phyloP scores from a whole-genome alignment of 2,888 invertebrate species.

The Physocephala rufipes region DNA sequence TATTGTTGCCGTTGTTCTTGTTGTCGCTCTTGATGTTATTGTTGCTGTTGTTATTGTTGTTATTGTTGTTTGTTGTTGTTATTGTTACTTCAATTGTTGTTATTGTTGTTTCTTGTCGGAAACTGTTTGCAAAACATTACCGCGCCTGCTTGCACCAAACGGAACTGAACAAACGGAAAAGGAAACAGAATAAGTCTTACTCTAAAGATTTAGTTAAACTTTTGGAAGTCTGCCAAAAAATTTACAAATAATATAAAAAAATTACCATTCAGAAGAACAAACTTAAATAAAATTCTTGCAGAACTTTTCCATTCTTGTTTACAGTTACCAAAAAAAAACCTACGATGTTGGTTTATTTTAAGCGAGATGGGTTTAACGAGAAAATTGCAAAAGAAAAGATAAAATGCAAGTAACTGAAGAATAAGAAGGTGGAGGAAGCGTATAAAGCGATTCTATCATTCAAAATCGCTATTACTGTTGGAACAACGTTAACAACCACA shows the following conservation, averaged over 20 bases:
- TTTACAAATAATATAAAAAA: not conserved
- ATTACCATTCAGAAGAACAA: slow-evolving; percentile 1
- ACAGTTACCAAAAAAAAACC: slow-evolving; percentile 6
- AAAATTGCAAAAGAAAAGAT: too few species aligned
- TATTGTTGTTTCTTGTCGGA: not conserved
- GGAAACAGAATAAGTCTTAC: slow-evolving; percentile 17
- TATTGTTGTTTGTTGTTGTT: too few species aligned
- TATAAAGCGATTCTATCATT: not conserved
- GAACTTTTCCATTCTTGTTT: slow-evolving; percentile 33
- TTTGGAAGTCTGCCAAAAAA: not conserved
- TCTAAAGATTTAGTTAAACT: slow-evolving; percentile 29
- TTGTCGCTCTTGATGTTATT: too few species aligned
- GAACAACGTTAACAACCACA: slow-evolving; percentile 12
- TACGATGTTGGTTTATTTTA: too few species aligned
- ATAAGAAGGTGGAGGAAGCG: too few species aligned
- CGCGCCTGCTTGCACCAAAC: slow-evolving; percentile 5
- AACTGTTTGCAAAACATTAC: slow-evolving; percentile 13
- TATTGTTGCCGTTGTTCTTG: too few species aligned
- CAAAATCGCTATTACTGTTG: not conserved
- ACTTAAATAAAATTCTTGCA: slow-evolving; percentile 3
- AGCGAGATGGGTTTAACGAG: too few species aligned
- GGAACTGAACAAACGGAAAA: slow-evolving; percentile 14
- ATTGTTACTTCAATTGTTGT: too few species aligned
- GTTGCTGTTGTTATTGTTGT: too few species aligned
- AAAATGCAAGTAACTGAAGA: too few species aligned